Base-by-base conservation (phyloP, 1,140 invertebrate genomes). In the Nylanderia fulva region DNA sequence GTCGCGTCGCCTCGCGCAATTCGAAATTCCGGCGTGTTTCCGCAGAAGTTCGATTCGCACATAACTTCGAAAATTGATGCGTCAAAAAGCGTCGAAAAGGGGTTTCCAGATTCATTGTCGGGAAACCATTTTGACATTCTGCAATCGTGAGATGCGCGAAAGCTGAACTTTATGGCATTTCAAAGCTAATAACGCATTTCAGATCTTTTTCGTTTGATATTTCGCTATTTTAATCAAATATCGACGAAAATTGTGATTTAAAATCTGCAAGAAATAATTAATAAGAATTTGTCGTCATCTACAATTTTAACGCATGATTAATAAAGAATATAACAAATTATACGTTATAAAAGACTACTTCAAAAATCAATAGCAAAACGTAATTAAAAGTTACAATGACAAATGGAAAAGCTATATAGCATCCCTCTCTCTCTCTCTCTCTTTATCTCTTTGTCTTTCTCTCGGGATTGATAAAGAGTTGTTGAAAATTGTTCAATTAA, bases 11-110 rank as follows among this genome's bases (percentile, higher is more conserved):
- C 74, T 27, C 48, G 60, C 29, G 27, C 68, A 63, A 85, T 88
- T 61, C 80, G 69, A 84, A 84, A 75, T 84, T 75, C 71, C 52
- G 66, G 24, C 66, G 36, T 82, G 69, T 82, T 72, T 72, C 66
- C 52, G 66, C 36, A 24, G 33, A 82, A 82, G 77, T 82, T 82
- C 52, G 77, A 72, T 71, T 18, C n/a, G 39, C 77, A 68, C 66
- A 52, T 72, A 72, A 82, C 77, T 82, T 72, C 54, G 66, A 82
- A 82, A 82, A 82, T 82, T 82, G 66, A 82, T 60, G 77, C 77
- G 77, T 60, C 54, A 69, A 71, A 45, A 82, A 68, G 76, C 8
- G 76, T 29, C 45, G 61, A 36, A 64, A 36, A 56, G 39, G 63
- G 68, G 61, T 54, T 66, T 11, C 61, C 45, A 29, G 18, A 68